Evolutionary conservation across 1,140 invertebrate genomes (phyloP).

Genomic region (Sinonovacula constricta): DNA sequence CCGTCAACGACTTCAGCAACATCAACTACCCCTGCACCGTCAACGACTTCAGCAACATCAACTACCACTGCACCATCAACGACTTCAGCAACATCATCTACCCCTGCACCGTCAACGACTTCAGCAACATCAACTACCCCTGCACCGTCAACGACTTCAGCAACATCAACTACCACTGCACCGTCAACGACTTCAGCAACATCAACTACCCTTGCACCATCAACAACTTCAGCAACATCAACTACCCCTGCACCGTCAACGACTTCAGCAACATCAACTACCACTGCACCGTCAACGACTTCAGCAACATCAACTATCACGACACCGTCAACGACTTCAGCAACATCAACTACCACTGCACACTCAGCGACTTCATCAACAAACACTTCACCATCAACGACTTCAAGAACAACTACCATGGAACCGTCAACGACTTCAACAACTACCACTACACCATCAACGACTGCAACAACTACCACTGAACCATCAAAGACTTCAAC

Average conservation of each 20-base stretch:
- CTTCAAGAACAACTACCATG: background rate
- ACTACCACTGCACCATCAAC: background rate
- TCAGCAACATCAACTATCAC: background rate
- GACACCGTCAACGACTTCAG: background rate
- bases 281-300: background rate
- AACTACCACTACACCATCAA: background rate
- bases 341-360: background rate
- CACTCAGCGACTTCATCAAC: background rate
- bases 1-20: background rate
- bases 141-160: background rate
- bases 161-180: background rate
- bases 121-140: background rate
- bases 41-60: conserved; percentile 4
- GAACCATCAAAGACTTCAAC: background rate
- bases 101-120: background rate
- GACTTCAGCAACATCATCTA: background rate
- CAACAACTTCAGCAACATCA: background rate
- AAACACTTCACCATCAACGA: background rate
- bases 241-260: background rate
- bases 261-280: background rate
- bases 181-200: background rate
- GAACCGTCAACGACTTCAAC: background rate
- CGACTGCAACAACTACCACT: background rate
- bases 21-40: background rate
- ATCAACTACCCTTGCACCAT: background rate